A percentile compares a stretch with the other conserved stretches of the same genome.
phyloP scores from a whole-genome alignment of 2,888 invertebrate genomes.

The Latrodectus elegans region DNA sequence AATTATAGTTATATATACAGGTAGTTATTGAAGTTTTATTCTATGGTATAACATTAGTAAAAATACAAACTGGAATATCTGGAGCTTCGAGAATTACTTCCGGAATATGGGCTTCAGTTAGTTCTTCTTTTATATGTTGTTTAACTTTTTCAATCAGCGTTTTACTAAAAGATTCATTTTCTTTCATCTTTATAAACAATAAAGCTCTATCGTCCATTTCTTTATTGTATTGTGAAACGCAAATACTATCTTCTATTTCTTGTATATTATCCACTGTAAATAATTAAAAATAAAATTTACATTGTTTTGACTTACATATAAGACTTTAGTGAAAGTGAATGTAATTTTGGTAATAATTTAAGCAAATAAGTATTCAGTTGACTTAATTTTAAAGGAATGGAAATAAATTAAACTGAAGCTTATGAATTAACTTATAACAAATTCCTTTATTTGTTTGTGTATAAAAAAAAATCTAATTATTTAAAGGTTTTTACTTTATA shows the following conservation, averaged over 20 bases:
- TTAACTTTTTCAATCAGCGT: constrained; percentile 75
- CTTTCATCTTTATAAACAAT: constrained; percentile 77
- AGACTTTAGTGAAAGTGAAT: no score
- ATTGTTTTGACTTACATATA: no score
- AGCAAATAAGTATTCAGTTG: no score
- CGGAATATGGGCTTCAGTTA: constrained; percentile 79
- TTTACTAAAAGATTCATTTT: constrained; percentile 73
- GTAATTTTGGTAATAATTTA: no score
- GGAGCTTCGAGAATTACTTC: constrained; percentile 76
- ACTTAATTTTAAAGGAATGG: no score
- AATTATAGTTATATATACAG: no score
- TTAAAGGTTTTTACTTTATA: no score
- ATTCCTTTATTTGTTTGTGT: no score
- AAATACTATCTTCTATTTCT: constrained; percentile 78
- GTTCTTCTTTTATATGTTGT: constrained; percentile 75
- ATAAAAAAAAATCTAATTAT: no score
- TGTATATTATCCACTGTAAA: constrained; percentile 76
- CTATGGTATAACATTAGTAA: not conserved
- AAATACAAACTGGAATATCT: constrained; percentile 76
- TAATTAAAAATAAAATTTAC: not conserved
- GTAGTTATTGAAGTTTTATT: no score
- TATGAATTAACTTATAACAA: no score
- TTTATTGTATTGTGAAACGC: constrained; percentile 77
- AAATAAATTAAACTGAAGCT: no score
- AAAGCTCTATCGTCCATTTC: constrained; percentile 78